These are phyloP conservation scores for Tiliacea aurago DNA, from an alignment of 2,888 invertebrate species.

Conservation along the genomic window DNA sequence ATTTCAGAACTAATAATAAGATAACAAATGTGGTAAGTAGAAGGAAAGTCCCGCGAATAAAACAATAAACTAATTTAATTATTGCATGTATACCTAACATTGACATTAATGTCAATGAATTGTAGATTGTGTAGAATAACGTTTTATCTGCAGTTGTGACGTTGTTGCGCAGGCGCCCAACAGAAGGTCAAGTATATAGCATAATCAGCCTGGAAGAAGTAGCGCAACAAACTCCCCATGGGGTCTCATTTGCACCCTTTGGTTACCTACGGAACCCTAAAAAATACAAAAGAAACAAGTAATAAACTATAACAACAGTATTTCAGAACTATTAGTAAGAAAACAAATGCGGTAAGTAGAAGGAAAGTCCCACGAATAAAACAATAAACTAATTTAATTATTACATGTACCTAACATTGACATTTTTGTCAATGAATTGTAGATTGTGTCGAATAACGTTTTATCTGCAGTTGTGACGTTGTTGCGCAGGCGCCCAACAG, in stretches of 20 bases:
- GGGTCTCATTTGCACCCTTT: background rate
- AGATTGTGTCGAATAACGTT: constrained; percentile 12
- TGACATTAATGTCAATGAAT: constrained; percentile 62
- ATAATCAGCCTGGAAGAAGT: too few species aligned
- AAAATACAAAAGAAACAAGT: background rate
- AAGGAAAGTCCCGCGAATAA: constrained; percentile 51
- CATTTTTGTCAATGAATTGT: constrained; percentile 59
- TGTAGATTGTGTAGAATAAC: constrained; percentile 15
- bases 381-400: constrained; percentile 44
- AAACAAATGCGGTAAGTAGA: constrained; percentile 24
- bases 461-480: constrained; percentile 26
- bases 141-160: constrained; percentile 31
- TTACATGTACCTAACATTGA: constrained; percentile 45
- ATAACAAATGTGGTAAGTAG: constrained; percentile 27
- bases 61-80: constrained; percentile 45
- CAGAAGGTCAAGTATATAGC: constrained; percentile 39
- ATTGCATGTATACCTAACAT: constrained; percentile 36
- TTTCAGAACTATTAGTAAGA: constrained; percentile 4
- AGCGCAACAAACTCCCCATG: too few species aligned
- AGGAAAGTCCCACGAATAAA: constrained; percentile 52
- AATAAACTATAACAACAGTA: background rate
- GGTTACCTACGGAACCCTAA: background rate
- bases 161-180: background rate
- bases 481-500: constrained; percentile 9
- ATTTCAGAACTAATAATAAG: background rate